phyloP scores from a whole-genome alignment of 2,888 invertebrate genomes.

The Cetonia aurata region DNA sequence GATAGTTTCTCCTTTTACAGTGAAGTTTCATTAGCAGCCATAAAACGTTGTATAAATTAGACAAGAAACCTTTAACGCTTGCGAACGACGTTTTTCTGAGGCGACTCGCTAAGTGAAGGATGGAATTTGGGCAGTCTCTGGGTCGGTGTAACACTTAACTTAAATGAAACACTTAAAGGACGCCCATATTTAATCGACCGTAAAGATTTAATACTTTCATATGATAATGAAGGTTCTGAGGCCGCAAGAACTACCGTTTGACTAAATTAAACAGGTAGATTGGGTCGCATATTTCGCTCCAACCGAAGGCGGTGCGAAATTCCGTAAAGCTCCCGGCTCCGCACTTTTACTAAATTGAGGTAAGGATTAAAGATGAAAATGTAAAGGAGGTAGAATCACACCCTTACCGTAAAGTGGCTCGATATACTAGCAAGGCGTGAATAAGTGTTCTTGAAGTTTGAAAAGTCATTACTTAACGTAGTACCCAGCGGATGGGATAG shows the following conservation, averaged over 20 bases:
- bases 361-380: constrained; percentile 19
- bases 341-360: constrained; percentile 18
- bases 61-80: too few species aligned
- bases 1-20: too few species aligned
- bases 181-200: constrained; percentile 31
- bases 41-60: too few species aligned
- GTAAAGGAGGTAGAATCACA: neutral
- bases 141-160: constrained; percentile 17
- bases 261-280: constrained; percentile 36
- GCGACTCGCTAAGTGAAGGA: constrained; percentile 15
- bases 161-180: constrained; percentile 28
- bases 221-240: constrained; percentile 23
- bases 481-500: too few species aligned
- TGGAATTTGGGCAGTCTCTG: constrained; percentile 19
- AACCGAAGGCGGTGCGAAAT: neutral
- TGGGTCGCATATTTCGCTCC: constrained; percentile 26
- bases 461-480: too few species aligned
- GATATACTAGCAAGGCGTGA: too few species aligned
- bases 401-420: too few species aligned
- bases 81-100: constrained; percentile 1
- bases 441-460: too few species aligned
- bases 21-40: too few species aligned
- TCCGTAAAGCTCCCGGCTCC: neutral
- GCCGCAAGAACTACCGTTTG: constrained; percentile 27
- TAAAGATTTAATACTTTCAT: constrained; percentile 37